A percentile compares a stretch with the other conserved stretches of the same genome.
Evolutionary conservation across 2,888 invertebrate species (phyloP).

Genomic region (Caenorhabditis sp.): DNA sequence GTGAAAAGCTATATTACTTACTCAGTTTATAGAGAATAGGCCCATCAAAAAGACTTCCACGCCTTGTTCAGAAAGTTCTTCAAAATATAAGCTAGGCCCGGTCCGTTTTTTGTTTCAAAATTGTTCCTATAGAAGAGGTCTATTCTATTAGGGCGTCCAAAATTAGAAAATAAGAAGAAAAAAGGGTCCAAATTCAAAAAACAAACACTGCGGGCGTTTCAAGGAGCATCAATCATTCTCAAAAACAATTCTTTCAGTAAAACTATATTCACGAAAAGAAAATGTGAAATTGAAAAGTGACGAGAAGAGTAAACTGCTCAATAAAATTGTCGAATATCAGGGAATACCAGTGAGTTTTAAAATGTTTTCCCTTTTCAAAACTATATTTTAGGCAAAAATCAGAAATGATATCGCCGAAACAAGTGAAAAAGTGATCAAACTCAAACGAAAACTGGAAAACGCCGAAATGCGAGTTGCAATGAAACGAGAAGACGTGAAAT

Average conservation of each 20-base stretch:
- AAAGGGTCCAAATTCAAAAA: too few species aligned
- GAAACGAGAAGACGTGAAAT: conserved; percentile 16
- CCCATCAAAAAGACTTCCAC: too few species aligned
- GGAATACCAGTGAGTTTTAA: not conserved
- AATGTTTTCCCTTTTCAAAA: not conserved
- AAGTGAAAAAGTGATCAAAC: conserved; percentile 9
- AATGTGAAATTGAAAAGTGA: conserved; percentile 14
- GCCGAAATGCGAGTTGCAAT: conserved; percentile 16
- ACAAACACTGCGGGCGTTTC: too few species aligned
- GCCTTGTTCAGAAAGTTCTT: too few species aligned
- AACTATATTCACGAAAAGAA: conserved; percentile 37
- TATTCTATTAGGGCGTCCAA: too few species aligned
- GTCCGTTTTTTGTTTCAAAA: too few species aligned
- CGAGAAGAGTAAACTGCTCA: conserved; percentile 24
- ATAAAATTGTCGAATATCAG: not conserved
- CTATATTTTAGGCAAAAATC: conserved; percentile 7
- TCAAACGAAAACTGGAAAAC: conserved; percentile 15
- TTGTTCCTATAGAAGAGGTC: too few species aligned
- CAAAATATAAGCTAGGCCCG: too few species aligned
- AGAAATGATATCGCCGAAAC: conserved; percentile 15
- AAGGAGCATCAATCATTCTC: too few species aligned
- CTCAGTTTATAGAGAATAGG: too few species aligned
- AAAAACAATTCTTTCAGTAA: conserved; percentile 22
- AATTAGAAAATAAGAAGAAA: too few species aligned
- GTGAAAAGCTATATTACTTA: too few species aligned